phyloP scores from a whole-genome alignment of 1,140 invertebrate species.

The Pogonomyrmex barbatus region DNA sequence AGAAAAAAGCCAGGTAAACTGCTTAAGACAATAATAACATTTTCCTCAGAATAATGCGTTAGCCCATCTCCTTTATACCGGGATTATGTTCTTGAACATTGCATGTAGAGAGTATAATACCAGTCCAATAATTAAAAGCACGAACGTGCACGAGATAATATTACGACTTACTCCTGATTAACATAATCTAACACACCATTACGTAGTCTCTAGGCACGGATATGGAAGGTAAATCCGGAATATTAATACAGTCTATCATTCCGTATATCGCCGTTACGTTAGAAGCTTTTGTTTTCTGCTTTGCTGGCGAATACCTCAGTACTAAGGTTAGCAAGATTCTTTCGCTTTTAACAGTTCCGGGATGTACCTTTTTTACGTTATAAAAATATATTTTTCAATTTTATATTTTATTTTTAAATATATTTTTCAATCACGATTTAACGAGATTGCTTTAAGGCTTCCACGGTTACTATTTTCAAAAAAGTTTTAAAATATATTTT shows the following conservation, averaged over 20 bases:
- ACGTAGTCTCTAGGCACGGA: constrained; percentile 25
- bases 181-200: constrained; percentile 23
- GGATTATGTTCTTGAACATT: background rate
- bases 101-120: background rate
- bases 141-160: background rate
- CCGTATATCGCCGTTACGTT: constrained; percentile 46
- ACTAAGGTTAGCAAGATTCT: constrained; percentile 32
- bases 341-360: background rate
- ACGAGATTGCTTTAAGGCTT: too few relatives aligned
- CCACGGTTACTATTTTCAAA: too few relatives aligned
- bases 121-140: constrained; percentile 6
- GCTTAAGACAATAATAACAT: background rate
- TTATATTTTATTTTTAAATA: background rate
- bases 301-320: constrained; percentile 63
- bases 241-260: constrained; percentile 24
- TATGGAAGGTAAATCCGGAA: background rate
- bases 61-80: background rate
- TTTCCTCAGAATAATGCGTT: constrained; percentile 15
- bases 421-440: too few relatives aligned
- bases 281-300: constrained; percentile 68
- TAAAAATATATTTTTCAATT: constrained; percentile 1
- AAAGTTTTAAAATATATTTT: too few relatives aligned
- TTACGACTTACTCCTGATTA: background rate
- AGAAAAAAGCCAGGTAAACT: background rate
- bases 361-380: background rate